Evolutionary conservation across 2,113 vertebrate species (phyloP), one percentile per base, ranked within the genome.

Genomic region (Argyrosomus japonicus): DNA sequence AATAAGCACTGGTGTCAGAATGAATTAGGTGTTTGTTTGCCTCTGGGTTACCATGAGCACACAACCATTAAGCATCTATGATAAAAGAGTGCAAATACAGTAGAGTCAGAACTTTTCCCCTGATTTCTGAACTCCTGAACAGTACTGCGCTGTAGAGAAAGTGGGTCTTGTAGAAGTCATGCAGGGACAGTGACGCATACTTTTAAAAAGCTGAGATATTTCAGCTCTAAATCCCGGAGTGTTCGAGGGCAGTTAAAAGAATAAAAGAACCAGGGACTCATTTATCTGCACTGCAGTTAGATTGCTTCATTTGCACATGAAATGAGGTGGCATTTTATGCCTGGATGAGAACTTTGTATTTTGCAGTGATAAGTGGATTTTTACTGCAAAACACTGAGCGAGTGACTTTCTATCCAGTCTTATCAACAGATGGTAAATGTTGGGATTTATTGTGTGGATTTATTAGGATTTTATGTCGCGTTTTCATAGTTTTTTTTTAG

Each of bases 261-360:
- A 81, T 47, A 82, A 82, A 81, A 75, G 32, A 77, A 65, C 14
- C 61, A 69, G 43, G 14, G n/a, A 43, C 63, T 79, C 70, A 53
- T 84, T 80, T 67, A 65, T 83, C 73, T 86, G 68, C 77, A 53
- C 53, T 60, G 63, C 62, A 72, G 57, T 74, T 36, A 77, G 45
- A 81, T 81, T 71, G 71, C 82, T 82, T 87, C 50, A 85, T 89
- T 84, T 89, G 75, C 67, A 82, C 61, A 87, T 84, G 61, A 80
- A 74, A 79, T 79, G 68, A 82, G 67, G 43, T 82, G 67, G 50
- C 56, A 63, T 84, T 79, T 82, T 64, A 74, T 64, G 76, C 72
- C 63, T 54, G 29, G 50, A 63, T 77, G 63, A 81, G 83, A 86
- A 61, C 63, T 85, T 79, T 57, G 53, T 73, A 62, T 83, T 87